Evolutionary conservation across 37 sponge, comb jelly and placozoan genomes (phyloP).

Genomic region (Chondrosia reniformis): DNA sequence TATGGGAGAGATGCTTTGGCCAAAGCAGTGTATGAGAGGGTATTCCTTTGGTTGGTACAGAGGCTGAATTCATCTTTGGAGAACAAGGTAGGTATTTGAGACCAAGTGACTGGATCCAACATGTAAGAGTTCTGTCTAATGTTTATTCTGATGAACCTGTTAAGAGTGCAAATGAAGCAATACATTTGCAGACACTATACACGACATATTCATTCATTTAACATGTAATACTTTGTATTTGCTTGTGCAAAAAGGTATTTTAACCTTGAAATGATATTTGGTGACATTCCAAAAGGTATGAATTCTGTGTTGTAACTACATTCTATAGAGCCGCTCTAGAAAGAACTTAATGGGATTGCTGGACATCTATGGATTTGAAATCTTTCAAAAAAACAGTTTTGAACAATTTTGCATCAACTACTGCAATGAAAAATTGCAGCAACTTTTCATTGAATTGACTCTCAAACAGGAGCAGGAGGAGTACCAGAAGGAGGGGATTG

Average conservation of each 20-base stretch:
- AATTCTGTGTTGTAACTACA: too few relatives aligned
- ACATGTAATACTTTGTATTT: too few relatives aligned
- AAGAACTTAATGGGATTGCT: slow-evolving; percentile 68
- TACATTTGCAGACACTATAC: too few relatives aligned
- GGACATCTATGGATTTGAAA: slow-evolving; percentile 91
- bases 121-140: too few relatives aligned
- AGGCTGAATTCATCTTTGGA: slow-evolving; percentile 67
- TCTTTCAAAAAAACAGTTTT: slow-evolving; percentile 47
- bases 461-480: slow-evolving; percentile 83
- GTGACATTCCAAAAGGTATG: too few relatives aligned
- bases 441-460: slow-evolving; percentile 83
- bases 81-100: slow-evolving; percentile 36
- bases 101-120: too few relatives aligned
- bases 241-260: too few relatives aligned
- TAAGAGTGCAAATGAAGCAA: too few relatives aligned
- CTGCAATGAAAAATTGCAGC: slow-evolving; percentile 89
- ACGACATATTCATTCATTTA: too few relatives aligned
- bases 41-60: slow-evolving; percentile 73
- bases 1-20: slow-evolving; percentile 79
- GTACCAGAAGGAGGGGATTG: slow-evolving; percentile 70
- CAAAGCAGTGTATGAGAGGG: slow-evolving; percentile 72
- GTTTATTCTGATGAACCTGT: too few relatives aligned
- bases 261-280: too few relatives aligned
- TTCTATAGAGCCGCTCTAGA: slow-evolving; percentile 27
- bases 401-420: slow-evolving; percentile 94